Conservation (phyloP, 1,140 invertebrate genomes). For the Drosophila teissieri region DNA sequence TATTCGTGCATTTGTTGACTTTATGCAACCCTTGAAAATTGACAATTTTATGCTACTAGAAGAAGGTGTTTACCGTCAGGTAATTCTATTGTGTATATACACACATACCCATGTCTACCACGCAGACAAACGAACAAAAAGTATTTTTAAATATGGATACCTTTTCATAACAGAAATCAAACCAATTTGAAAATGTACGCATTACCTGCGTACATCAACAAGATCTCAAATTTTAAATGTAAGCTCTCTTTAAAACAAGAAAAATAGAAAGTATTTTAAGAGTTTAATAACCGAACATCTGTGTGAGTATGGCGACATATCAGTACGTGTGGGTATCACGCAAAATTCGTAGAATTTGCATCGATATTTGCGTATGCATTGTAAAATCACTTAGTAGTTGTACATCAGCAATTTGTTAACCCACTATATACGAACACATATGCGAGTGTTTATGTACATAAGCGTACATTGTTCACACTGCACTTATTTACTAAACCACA, state of each 20-base stretch:
- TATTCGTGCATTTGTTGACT: slow-evolving; percentile 4
- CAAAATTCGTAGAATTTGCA: slow-evolving; percentile 7
- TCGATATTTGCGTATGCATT: slow-evolving; percentile 4
- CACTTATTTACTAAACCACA: background rate
- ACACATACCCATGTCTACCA: slow-evolving; percentile 9
- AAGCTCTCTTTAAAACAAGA: slow-evolving; percentile 3
- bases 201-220: background rate
- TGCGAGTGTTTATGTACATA: slow-evolving; percentile 9
- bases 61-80: slow-evolving; percentile 27
- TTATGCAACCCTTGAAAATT: slow-evolving; percentile 9
- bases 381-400: slow-evolving; percentile 3
- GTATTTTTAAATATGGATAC: slow-evolving; percentile 46
- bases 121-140: slow-evolving; percentile 10
- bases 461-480: slow-evolving; percentile 10
- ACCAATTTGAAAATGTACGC: slow-evolving; percentile 3
- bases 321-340: background rate
- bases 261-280: slow-evolving; percentile 28
- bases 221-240: slow-evolving; percentile 1
- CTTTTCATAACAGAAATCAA: slow-evolving; percentile 40
- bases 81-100: slow-evolving; percentile 26
- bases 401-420: slow-evolving; percentile 33
- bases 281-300: slow-evolving; percentile 14
- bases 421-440: slow-evolving; percentile 25
- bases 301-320: background rate
- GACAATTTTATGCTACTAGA: background rate